phyloP scores from a whole-genome alignment of 1,140 invertebrate species.

The Saccostrea echinata region DNA sequence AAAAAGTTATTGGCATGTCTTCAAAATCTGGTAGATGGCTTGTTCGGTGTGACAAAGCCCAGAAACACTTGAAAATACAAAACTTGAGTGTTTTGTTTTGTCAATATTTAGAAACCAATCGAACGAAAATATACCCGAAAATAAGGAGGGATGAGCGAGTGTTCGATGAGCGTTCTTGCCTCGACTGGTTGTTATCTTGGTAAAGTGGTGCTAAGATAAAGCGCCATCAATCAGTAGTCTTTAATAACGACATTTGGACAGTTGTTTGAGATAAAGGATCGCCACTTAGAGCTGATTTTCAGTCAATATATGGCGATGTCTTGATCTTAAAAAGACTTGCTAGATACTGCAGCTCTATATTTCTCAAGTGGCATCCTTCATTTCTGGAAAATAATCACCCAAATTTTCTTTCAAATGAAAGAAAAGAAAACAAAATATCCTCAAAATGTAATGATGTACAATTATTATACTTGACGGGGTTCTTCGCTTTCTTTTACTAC shows the following conservation, averaged over 20 bases:
- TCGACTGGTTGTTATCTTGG: not conserved
- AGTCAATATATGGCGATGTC: conserved; percentile 25
- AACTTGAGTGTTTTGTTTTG: conserved; percentile 25
- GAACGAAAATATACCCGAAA: conserved; percentile 22
- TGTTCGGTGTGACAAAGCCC: not conserved
- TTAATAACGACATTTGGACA: conserved; percentile 37
- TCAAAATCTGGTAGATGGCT: not conserved
- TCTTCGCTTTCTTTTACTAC: too few relatives aligned
- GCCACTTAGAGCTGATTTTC: conserved; percentile 26
- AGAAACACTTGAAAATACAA: not conserved
- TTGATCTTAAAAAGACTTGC: conserved; percentile 21
- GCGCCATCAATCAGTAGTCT: conserved; percentile 27
- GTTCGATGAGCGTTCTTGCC: conserved; percentile 17
- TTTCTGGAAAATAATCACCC: not conserved
- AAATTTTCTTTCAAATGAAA: not conserved
- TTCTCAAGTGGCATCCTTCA: not conserved
- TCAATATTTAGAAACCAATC: conserved; percentile 12
- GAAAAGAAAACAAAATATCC: not conserved
- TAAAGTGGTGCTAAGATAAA: not conserved
- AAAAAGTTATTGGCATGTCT: conserved; percentile 1
- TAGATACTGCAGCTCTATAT: not conserved
- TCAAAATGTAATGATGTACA: not conserved
- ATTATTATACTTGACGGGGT: not conserved
- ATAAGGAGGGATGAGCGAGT: not conserved
- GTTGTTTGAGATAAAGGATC: not conserved